These are phyloP conservation scores for Momotus momota DNA, from an alignment of 2,797 vertebrate genomes.

Conservation along the genomic window DNA sequence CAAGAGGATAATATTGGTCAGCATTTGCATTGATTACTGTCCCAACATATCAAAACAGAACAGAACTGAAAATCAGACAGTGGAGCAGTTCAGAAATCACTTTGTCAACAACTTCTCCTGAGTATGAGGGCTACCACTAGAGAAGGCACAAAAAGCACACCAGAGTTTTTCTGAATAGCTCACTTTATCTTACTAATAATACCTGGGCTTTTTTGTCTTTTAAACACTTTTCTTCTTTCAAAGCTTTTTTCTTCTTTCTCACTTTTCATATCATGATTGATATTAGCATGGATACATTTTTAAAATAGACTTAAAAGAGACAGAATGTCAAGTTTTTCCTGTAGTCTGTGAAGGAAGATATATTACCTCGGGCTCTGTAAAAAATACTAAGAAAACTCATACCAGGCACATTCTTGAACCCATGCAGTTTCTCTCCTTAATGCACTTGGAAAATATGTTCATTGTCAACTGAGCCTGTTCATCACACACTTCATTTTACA, in stretches of 20 bases:
- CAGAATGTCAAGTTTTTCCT: neutral
- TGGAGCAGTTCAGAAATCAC: neutral
- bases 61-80: neutral
- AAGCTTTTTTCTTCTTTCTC: neutral
- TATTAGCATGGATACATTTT: neutral
- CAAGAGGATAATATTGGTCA: neutral
- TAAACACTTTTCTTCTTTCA: neutral
- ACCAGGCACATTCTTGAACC: constrained; percentile 24
- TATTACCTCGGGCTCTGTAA: neutral
- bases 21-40: neutral
- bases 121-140: neutral
- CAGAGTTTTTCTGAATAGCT: neutral
- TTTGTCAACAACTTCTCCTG: neutral
- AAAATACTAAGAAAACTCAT: neutral
- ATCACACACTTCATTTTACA: constrained; percentile 10
- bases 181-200: neutral
- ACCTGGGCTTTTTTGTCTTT: neutral
- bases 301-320: neutral
- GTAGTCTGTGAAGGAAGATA: neutral
- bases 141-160: neutral
- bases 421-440: neutral
- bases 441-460: neutral
- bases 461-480: constrained; percentile 8
- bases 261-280: neutral
- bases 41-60: neutral